phyloP scores from a whole-genome alignment of 2,113 vertebrate species.

The Sciurus niger region DNA sequence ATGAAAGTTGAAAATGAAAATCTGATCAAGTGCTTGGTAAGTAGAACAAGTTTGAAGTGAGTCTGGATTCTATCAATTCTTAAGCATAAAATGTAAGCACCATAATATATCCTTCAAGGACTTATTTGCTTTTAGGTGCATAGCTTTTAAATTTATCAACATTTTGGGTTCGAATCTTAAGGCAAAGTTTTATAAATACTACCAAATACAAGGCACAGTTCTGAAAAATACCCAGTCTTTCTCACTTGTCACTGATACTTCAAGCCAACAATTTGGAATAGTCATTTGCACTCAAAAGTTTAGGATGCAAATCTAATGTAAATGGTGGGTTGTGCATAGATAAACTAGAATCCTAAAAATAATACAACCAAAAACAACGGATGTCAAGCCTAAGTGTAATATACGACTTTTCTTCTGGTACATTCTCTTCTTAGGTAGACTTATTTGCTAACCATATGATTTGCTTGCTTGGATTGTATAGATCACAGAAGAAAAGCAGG shows the following conservation, averaged over 20 bases:
- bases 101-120: too few relatives aligned
- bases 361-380: neutral
- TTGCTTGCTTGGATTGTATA: neutral
- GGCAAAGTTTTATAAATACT: neutral
- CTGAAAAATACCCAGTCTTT: neutral
- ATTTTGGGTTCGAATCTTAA: neutral
- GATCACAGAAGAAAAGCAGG: neutral
- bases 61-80: neutral
- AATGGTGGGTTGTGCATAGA: neutral
- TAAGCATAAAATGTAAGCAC: neutral
- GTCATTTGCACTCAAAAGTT: neutral
- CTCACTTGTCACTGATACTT: neutral
- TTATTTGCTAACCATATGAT: neutral
- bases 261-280: neutral
- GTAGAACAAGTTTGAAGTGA: neutral
- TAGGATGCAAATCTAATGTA: neutral
- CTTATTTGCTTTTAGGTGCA: neutral
- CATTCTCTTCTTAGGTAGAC: neutral
- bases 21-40: neutral
- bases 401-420: neutral
- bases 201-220: neutral
- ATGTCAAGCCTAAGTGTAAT: neutral
- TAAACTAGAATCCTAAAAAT: conserved; percentile 16
- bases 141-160: neutral
- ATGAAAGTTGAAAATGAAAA: neutral